A percentile compares a stretch with the other conserved stretches of the same genome.
Conservation (phyloP, 2,797 vertebrate species). For the Trematomus bernacchii region DNA sequence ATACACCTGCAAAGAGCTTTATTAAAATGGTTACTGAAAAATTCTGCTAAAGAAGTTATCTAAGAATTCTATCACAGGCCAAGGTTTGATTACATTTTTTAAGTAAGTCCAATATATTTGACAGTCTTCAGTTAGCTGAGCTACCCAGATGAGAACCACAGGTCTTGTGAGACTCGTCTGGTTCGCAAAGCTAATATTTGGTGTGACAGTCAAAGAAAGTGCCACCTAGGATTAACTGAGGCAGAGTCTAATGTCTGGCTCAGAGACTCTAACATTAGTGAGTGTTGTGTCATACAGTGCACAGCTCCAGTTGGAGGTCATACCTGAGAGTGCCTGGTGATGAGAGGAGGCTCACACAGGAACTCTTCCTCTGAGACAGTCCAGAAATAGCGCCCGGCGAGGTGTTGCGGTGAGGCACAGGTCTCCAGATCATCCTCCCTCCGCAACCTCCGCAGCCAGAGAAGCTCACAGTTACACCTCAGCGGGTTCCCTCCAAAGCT, state of each 20-base stretch:
- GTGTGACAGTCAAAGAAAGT: slow-evolving; percentile 46
- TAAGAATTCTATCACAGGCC: slow-evolving; percentile 40
- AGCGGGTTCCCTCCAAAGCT: slow-evolving; percentile 98
- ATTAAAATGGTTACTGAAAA: slow-evolving; percentile 50
- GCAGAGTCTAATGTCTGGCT: slow-evolving; percentile 35
- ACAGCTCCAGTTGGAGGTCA: slow-evolving; percentile 27
- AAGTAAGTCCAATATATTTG: slow-evolving; percentile 45
- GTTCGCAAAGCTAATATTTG: slow-evolving; percentile 64
- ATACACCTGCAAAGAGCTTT: slow-evolving; percentile 60
- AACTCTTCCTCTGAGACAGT: slow-evolving; percentile 98
- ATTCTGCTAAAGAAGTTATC: slow-evolving; percentile 37
- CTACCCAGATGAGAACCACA: slow-evolving; percentile 18
- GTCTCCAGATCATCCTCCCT: slow-evolving; percentile 98
- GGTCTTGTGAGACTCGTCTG: slow-evolving; percentile 43
- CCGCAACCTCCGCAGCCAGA: slow-evolving; percentile 94
- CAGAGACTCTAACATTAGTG: slow-evolving; percentile 18
- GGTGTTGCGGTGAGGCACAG: slow-evolving; percentile 93
- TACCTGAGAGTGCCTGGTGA: slow-evolving; percentile 94
- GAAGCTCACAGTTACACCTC: slow-evolving; percentile 97
- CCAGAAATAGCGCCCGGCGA: slow-evolving; percentile 98
- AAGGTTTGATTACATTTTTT: slow-evolving; percentile 46
- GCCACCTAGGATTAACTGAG: slow-evolving; percentile 57
- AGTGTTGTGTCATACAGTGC: slow-evolving; percentile 26
- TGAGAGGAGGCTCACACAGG: slow-evolving; percentile 96
- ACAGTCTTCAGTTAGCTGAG: slow-evolving; percentile 45